Evolutionary conservation across 2,797 vertebrate species (phyloP), one percentile per base, ranked within the genome.

Genomic region (Telmatherina bonti): DNA sequence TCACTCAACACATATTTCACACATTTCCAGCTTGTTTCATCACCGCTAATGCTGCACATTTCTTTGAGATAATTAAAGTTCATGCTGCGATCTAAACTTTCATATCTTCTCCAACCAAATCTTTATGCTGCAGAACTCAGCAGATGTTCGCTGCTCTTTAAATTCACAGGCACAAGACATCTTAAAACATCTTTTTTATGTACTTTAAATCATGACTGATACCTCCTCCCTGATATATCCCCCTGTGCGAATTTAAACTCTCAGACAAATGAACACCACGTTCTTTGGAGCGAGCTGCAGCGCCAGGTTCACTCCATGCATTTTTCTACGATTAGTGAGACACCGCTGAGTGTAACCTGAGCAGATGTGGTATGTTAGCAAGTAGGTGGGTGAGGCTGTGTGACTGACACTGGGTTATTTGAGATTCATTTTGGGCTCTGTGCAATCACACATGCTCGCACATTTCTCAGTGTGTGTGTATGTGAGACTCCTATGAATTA

Each of bases 291-390:
- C 3, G 29, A 60, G 58, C 63, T 64, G 60, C 73, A 62, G 80
- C 74, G 72, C 75, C 74, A 76, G n/a, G 58, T 85, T 82, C 58
- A 26, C 80, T 62, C 62, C 36, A 49, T 76, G 83, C 87, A 88
- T 88, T 87, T 87, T 89, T 88, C 67, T 83, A 47, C 75, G 64
- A 89, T 90, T 87, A 89, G 67, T 61, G 43, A 66, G 73, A 84
- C 82, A 84, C 72, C 36, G 62, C 61, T 56, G 79, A 55, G 70
- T 83, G 84, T 88, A 92, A 93, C 88, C 77, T 71, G 87, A 90
- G 82, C 74, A 74, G 62, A 76, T 70, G 53, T 4, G 18, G 38
- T 84, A 45, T 63, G 69, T 81, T 73, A 82, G 55, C 33, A 47
- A 62, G 67, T 56, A 72, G 67, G 77, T 69, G 67, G 26, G 62